Base-by-base conservation (phyloP, 2,888 invertebrate genomes). In the Pheosia tremula region DNA sequence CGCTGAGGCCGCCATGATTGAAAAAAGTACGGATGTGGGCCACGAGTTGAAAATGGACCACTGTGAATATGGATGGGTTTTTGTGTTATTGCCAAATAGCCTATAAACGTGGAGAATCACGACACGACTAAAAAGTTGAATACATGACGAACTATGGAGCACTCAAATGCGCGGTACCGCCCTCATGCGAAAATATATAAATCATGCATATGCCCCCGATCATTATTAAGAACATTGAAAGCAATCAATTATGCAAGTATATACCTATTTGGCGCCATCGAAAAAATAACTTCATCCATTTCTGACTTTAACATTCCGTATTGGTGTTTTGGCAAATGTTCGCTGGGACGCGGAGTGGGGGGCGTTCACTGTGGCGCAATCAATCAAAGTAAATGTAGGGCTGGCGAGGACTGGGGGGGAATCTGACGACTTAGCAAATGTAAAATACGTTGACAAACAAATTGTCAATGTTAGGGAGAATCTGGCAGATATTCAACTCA, bases 1-100 rank as follows among this genome's bases (percentile, higher is more conserved):
- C 58, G 58, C 43, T 43, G 7, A 24, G 50, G 58, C 56, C 56
- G 69, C 64, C 72, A 71, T 71, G 68, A 76, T 76, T 76, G 78
- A 77, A 76, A 75, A 71, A 71, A 67, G 69, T 64, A 65, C 63
- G 63, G 65, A 75, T 71, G 55, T 75, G 58, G 75, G 70, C 54
- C 75, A 75, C 58, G 59, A 60, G 72, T 52, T 53, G 9, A 41
- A 45, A 59, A 54, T 58, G 52, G 52, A 53, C 53, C 24, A 38
- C 13, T 24, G 36, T 11, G 24, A 24, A 24, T 24, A 56, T 37
- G 37, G 52, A 9, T 6, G 9, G 52, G 24, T 3, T 52, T 37
- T 38, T 53, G 53, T 38, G 4, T 37, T 53, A 38, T 37, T 53
- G 37, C 24, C 50, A 54, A 38, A 54, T 13, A 39, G 5, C 0